Evolutionary conservation across 2,113 vertebrate genomes (phyloP), one percentile per base, ranked within the genome.

Genomic region (Malurus alboscapulatus): DNA sequence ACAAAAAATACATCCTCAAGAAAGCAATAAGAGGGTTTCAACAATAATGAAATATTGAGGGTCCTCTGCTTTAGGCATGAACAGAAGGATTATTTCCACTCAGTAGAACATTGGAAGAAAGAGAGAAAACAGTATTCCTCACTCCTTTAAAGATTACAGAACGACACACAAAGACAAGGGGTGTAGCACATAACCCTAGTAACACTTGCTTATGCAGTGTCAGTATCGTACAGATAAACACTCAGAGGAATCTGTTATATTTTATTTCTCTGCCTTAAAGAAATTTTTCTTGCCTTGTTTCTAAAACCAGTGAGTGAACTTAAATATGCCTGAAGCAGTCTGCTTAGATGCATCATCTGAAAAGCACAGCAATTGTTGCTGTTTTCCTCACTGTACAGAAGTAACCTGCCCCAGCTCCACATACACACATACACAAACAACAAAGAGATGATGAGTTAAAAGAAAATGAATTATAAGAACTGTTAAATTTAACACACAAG

Each of bases 361-460:
- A 88, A 69, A 87, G 42, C 47, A 61, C 6, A 61, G 30, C 38
- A 57, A 29, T 73, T 58, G 22, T 32, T 36, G 27, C 38, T 32
- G 24, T 22, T 90, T 84, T 69, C 13, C 9, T 74, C 32, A 45
- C 10, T 42, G 9, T 29, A n/a, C 21, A 61, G 27, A 54, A 72
- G 10, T 57, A 50, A 65, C 50, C 6, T 13, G 17, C 10, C 25
- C 40, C 30, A 48, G 30, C 17, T 25, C 30, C 50, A 54, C 29
- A 63, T 7, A 38, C 7, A 16, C 14, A n/a, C 3, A 34, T 2
- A 20, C 4, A 16, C 0, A n/a, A 34, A 26, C 4, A 24, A 24
- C 12, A 40, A 21, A 24, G n/a, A 36, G 2, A 30, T 6, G 6
- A 47, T 30, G 8, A 15, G 8, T 24, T 20, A 12, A 79, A 89